These are phyloP conservation scores for Aulostomus chinensis DNA, from an alignment of 2,797 vertebrate genomes.

Conservation along the genomic window DNA sequence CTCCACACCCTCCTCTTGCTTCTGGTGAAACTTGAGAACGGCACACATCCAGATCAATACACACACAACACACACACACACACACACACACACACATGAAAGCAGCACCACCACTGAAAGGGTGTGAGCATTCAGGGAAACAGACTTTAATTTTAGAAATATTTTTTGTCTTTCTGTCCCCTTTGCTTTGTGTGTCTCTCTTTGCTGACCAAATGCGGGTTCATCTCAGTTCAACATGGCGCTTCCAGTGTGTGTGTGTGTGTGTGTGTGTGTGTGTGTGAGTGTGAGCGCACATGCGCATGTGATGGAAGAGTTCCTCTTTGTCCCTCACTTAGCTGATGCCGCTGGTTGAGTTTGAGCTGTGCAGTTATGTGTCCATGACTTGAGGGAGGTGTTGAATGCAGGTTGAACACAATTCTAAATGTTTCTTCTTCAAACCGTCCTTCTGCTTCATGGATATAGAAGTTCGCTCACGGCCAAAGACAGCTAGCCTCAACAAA, in stretches of 20 bases:
- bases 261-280: too few species aligned
- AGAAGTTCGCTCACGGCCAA: conserved; percentile 34
- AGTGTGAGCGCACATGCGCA: too few species aligned
- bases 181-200: conserved; percentile 19
- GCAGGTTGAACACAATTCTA: conserved; percentile 18
- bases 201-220: conserved; percentile 56
- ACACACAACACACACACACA: neutral
- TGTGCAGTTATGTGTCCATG: conserved; percentile 33
- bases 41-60: too few species aligned
- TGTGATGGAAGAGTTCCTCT: too few species aligned
- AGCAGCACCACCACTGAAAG: too few species aligned
- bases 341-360: conserved; percentile 37
- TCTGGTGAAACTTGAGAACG: too few species aligned
- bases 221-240: conserved; percentile 63
- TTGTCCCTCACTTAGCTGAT: too few species aligned
- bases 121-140: too few species aligned
- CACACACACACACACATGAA: neutral
- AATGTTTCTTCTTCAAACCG: conserved; percentile 18
- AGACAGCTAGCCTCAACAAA: conserved; percentile 31
- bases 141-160: conserved; percentile 9
- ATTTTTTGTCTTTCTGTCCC: conserved; percentile 4
- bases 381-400: conserved; percentile 21
- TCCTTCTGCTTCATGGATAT: conserved; percentile 29
- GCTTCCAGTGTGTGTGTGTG: conserved; percentile 13
- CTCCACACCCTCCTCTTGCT: too few species aligned